Conservation (phyloP, 1,140 invertebrate genomes). For the Drosophila gunungcola region DNA sequence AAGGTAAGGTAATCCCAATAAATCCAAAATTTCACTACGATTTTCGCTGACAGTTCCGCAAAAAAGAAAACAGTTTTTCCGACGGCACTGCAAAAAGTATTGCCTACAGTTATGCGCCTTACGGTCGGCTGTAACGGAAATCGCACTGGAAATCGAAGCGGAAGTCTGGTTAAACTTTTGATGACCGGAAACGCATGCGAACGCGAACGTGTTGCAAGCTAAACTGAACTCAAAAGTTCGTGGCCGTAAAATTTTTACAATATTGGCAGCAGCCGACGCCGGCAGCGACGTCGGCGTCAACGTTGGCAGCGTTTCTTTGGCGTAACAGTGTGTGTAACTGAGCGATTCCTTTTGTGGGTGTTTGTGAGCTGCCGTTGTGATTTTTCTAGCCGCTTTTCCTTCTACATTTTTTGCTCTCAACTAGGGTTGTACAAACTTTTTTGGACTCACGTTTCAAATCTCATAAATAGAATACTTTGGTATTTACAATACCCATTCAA, state of each 20-base stretch:
- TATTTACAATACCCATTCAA: too few species aligned
- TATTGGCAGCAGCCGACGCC: constrained; percentile 41
- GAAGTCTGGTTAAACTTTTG: constrained; percentile 13
- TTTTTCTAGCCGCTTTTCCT: constrained; percentile 65
- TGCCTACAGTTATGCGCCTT: constrained; percentile 61
- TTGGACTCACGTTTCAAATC: too few species aligned
- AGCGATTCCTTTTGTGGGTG: constrained; percentile 35
- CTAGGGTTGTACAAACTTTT: constrained; percentile 7
- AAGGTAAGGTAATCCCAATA: constrained; percentile 27
- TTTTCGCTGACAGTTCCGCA: constrained; percentile 12
- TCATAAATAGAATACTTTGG: too few species aligned
- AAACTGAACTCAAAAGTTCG: constrained; percentile 75
- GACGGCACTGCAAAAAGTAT: constrained; percentile 42
- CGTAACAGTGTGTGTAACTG: constrained; percentile 10
- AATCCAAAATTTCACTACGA: background rate
- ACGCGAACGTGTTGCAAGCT: constrained; percentile 74
- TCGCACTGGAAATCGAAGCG: constrained; percentile 16
- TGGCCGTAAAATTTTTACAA: constrained; percentile 78
- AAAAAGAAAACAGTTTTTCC: constrained; percentile 17
- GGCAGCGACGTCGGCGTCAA: constrained; percentile 32
- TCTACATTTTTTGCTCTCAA: constrained; percentile 44
- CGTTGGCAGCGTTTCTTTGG: constrained; percentile 55
- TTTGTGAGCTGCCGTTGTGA: constrained; percentile 55
- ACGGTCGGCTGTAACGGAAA: constrained; percentile 10
- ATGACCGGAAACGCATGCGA: constrained; percentile 47